Conservation (phyloP, 1,140 invertebrate genomes). For the Batillaria attramentaria region DNA sequence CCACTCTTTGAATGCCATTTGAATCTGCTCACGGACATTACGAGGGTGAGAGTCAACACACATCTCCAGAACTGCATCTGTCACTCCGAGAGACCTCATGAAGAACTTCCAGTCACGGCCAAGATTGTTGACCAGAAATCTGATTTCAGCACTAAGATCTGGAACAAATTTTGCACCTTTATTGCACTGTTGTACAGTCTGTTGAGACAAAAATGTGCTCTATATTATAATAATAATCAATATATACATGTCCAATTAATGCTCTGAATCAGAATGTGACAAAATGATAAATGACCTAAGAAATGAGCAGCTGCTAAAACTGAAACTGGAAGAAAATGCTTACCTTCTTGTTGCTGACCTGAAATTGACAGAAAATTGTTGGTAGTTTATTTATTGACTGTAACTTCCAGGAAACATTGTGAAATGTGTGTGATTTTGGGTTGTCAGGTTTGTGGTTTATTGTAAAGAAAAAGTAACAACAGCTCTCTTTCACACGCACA, state of each 20-base stretch:
- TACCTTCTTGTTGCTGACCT: slow-evolving; percentile 10
- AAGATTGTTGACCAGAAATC: slow-evolving; percentile 49
- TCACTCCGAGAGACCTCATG: slow-evolving; percentile 49
- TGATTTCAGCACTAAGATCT: slow-evolving; percentile 52
- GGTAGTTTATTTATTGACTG: too few relatives aligned
- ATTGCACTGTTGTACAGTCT: not conserved
- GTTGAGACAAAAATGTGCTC: not conserved
- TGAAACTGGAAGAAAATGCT: not conserved
- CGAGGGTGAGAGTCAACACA: slow-evolving; percentile 44
- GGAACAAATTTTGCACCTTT: slow-evolving; percentile 17
- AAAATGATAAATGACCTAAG: not conserved
- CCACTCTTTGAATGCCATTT: slow-evolving; percentile 51
- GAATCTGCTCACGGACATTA: slow-evolving; percentile 54
- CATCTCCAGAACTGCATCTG: slow-evolving; percentile 49
- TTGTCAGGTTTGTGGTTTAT: too few relatives aligned
- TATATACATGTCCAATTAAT: not conserved
- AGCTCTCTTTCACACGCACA: too few relatives aligned
- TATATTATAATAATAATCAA: not conserved
- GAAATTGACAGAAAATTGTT: too few relatives aligned
- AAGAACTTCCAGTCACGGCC: slow-evolving; percentile 58
- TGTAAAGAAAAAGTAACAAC: too few relatives aligned
- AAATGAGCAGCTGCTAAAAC: not conserved
- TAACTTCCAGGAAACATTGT: too few relatives aligned
- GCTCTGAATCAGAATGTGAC: not conserved
- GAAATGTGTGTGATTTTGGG: too few relatives aligned